Base-by-base conservation (phyloP, 2,888 invertebrate genomes). In the Ischnura elegans region DNA sequence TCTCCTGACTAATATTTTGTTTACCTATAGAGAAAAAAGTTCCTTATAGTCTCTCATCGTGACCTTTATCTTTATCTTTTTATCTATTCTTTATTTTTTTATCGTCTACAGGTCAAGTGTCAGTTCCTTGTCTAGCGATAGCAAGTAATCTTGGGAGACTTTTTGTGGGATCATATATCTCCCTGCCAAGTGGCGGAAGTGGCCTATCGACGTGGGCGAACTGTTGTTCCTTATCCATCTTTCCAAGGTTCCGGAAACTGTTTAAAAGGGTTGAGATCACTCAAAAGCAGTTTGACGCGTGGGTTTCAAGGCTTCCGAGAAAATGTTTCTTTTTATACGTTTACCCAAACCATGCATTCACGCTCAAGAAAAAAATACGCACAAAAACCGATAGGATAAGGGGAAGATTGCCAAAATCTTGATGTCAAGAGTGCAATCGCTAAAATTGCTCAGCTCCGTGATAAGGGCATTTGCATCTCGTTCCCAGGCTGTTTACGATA, bases 161-260 rank as follows among this genome's bases (percentile, higher is more conserved):
- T 76, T 51, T 61, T 61, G 76, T 4, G 76, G 76, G 76, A 76
- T 76, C 29, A 76, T 13, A 76, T 76, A 76, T 16, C 29, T 76
- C 76, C 29, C 36, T 76, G 76, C 76, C 76, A 76, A 76, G 76
- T 36, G 76, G 36, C 36, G 76, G 76, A 76, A 36, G 76, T 76
- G 8, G 76, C 13, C 6, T 36, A 76, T 76, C 76, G 29, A 36
- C 29, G 76, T 13, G 76, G 61, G 61, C 51, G 19, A 51, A 61
- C 25, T 61, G 61, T 29, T 76, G 76, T 76, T 76, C 36, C 36
- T 76, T 36, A 76, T 76, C 76, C 76, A 21, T 36, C 25, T 16
- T 36, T 16, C 21, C 76, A 76, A 29, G 76, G 29, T 76, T 76
- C 76, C 76, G 76, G 76, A 76, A 76, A 76, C 76, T 76, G 36